Evolutionary conservation across 2,113 vertebrate genomes (phyloP).

Genomic region (Zosterops borbonicus): DNA sequence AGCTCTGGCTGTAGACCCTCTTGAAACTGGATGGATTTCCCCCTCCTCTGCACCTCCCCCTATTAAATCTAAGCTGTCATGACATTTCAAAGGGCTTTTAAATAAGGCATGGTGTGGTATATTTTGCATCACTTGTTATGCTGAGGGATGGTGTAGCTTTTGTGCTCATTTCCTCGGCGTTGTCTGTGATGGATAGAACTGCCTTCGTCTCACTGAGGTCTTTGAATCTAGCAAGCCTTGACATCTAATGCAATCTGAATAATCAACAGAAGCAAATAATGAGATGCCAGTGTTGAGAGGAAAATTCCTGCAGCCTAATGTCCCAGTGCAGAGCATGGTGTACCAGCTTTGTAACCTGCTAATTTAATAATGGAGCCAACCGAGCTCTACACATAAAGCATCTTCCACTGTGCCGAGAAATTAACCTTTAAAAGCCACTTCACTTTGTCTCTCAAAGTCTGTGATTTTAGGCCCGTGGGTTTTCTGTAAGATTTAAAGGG

Average conservation of each 20-base stretch:
- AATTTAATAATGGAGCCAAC: conserved; percentile 17
- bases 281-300: conserved; percentile 20
- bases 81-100: not conserved
- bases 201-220: not conserved
- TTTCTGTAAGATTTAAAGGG: not conserved
- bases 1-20: not conserved
- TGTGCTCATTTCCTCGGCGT: not conserved
- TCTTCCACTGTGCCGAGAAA: not conserved
- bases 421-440: not conserved
- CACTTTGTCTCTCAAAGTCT: not conserved
- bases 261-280: conserved; percentile 56
- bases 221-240: conserved; percentile 44
- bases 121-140: not conserved
- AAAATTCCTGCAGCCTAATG: conserved; percentile 51
- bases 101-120: not conserved
- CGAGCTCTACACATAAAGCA: not conserved
- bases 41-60: not conserved
- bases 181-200: conserved; percentile 31
- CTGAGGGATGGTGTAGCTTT: not conserved
- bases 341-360: conserved; percentile 22
- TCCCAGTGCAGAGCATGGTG: not conserved
- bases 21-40: not conserved
- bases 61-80: not conserved
- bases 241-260: conserved; percentile 52
- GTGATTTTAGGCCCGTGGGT: not conserved